These are phyloP conservation scores for Andrena fulva DNA, from an alignment of 2,888 invertebrate genomes.

Conservation along the genomic window DNA sequence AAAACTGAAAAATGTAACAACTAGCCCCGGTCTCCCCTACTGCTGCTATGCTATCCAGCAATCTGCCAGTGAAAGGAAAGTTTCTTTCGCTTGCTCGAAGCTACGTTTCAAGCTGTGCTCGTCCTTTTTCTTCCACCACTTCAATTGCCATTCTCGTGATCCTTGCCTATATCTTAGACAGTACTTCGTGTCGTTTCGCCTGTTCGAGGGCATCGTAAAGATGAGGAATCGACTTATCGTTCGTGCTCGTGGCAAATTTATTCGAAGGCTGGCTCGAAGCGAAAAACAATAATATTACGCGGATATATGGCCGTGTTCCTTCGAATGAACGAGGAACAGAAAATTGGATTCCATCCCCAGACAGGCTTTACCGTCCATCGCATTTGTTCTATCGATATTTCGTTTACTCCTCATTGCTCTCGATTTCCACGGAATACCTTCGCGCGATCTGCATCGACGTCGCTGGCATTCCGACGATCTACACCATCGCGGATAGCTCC, in stretches of 20 bases:
- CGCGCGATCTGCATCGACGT: conserved; percentile 12
- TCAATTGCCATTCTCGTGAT: conserved; percentile 11
- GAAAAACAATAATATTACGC: not conserved
- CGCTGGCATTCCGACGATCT: conserved; percentile 28
- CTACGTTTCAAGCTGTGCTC: not conserved
- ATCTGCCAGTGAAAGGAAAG: not conserved
- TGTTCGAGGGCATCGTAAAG: not conserved
- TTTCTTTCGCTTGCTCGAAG: not conserved
- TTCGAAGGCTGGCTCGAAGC: not conserved
- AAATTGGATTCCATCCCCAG: conserved; percentile 45
- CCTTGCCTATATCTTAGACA: not conserved
- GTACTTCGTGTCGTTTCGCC: not conserved
- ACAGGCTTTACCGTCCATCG: conserved; percentile 36
- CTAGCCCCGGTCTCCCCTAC: no score
- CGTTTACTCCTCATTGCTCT: conserved; percentile 35
- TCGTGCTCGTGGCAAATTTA: not conserved
- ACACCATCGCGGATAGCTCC: not conserved
- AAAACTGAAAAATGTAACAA: no score
- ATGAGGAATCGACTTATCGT: not conserved
- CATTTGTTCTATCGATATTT: conserved; percentile 42
- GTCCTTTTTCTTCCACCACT: not conserved
- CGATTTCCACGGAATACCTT: conserved; percentile 20
- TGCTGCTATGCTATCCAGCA: not conserved
- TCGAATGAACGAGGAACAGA: conserved; percentile 17
- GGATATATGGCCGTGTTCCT: not conserved